Evolutionary conservation across 2,888 invertebrate genomes (phyloP).

Genomic region (Hetaerina titia): DNA sequence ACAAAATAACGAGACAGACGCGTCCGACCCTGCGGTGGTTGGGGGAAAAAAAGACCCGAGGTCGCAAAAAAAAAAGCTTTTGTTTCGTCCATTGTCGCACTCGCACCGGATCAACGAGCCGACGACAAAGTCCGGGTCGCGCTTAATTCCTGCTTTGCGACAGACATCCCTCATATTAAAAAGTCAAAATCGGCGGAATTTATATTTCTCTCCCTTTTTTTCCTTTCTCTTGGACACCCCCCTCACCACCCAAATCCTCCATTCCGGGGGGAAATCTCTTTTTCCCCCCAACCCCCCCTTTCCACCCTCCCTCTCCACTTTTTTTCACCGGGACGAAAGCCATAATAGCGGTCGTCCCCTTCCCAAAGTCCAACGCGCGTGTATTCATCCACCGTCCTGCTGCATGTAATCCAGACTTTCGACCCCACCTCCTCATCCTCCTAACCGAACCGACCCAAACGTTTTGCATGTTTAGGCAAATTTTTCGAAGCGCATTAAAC

Average conservation of each 20-base stretch:
- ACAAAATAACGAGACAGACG: background rate
- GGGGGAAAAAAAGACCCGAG: too few species aligned
- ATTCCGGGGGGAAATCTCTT: too few species aligned
- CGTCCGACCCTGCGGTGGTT: too few species aligned
- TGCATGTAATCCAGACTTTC: background rate
- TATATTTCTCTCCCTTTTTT: background rate
- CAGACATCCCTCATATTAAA: background rate
- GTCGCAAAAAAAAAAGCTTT: too few species aligned
- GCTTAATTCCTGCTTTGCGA: background rate
- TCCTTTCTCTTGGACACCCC: background rate
- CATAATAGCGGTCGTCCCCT: background rate
- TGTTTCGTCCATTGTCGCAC: too few species aligned
- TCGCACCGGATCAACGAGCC: too few species aligned
- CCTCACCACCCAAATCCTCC: background rate
- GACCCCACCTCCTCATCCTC: background rate
- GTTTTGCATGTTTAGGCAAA: slow-evolving; percentile 39
- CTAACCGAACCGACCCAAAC: background rate
- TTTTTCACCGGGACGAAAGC: background rate
- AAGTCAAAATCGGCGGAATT: background rate
- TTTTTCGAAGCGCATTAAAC: slow-evolving; percentile 21
- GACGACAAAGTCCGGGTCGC: background rate
- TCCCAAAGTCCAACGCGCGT: background rate
- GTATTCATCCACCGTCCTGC: background rate
- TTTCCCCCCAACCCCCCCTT: background rate
- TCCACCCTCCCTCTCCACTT: background rate